A percentile compares a stretch with the other conserved stretches of the same genome.
phyloP scores from a whole-genome alignment of 2,797 vertebrate species.

The Malurus splendens region DNA sequence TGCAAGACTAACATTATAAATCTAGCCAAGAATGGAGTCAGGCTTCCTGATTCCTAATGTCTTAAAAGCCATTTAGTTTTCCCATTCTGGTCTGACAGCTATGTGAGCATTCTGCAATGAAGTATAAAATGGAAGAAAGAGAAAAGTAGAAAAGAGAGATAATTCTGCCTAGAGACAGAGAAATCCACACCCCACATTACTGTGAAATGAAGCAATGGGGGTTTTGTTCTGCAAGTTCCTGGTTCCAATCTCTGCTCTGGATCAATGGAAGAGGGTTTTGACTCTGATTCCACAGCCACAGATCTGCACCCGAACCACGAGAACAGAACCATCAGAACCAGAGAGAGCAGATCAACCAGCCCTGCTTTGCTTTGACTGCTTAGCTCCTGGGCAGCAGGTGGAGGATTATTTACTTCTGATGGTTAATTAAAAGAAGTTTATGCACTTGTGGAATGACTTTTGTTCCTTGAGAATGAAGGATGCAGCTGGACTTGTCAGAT shows the following conservation, averaged over 20 bases:
- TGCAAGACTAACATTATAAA: not conserved
- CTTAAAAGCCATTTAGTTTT: not conserved
- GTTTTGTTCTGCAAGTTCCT: not conserved
- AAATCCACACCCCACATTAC: not conserved
- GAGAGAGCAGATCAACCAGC: not conserved
- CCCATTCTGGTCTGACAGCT: not conserved
- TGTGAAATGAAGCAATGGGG: not conserved
- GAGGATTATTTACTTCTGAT: not conserved
- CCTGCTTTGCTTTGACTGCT: not conserved
- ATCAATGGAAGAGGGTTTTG: not conserved
- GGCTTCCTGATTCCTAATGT: not conserved
- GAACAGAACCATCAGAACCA: not conserved
- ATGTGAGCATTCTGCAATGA: not conserved
- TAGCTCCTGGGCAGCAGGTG: not conserved
- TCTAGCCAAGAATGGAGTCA: not conserved
- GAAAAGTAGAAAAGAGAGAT: not conserved
- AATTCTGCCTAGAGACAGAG: not conserved
- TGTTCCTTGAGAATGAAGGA: not conserved
- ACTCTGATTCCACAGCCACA: not conserved
- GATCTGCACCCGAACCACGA: accelerated
- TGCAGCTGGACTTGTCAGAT: not conserved
- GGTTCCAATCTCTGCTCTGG: not conserved
- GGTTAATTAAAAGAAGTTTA: not conserved
- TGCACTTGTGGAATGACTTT: not conserved
- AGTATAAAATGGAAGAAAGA: not conserved